Evolutionary conservation across 2,797 vertebrate species (phyloP).

Genomic region (Neoniphon sammara): DNA sequence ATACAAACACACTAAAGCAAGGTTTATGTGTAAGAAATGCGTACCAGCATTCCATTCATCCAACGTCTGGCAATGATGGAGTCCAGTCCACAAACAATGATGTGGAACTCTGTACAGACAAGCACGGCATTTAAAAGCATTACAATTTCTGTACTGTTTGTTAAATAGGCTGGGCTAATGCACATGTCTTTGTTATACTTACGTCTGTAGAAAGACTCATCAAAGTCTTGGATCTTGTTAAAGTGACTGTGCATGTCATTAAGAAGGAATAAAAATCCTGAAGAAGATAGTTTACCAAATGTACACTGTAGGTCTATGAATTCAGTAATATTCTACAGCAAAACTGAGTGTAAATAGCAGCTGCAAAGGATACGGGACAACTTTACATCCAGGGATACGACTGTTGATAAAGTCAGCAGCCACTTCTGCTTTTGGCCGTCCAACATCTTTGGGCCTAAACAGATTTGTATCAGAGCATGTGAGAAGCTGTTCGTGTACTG

Average conservation of each 20-base stretch:
- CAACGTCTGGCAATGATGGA: slow-evolving; percentile 96
- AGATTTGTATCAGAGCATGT: not conserved
- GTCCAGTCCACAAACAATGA: slow-evolving; percentile 97
- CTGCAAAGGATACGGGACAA: slow-evolving; percentile 89
- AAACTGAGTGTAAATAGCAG: not conserved
- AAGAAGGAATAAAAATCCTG: slow-evolving; percentile 59
- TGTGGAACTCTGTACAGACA: slow-evolving; percentile 90
- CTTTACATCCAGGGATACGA: slow-evolving; percentile 90
- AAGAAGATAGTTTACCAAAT: not conserved
- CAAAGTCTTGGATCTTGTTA: slow-evolving; percentile 98
- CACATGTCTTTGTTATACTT: slow-evolving; percentile 74
- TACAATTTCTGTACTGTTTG: not conserved
- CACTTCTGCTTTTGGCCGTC: slow-evolving; percentile 95
- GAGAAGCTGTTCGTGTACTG: not conserved
- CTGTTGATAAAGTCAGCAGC: slow-evolving; percentile 95
- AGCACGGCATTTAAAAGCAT: not conserved
- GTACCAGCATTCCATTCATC: slow-evolving; percentile 99
- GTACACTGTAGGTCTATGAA: not conserved
- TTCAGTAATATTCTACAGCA: not conserved
- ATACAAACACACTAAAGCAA: too few relatives aligned
- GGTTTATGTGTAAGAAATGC: not conserved
- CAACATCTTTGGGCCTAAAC: slow-evolving; percentile 91
- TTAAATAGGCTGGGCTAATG: not conserved
- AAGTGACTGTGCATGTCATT: slow-evolving; percentile 86
- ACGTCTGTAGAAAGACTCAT: slow-evolving; percentile 96